Conservation (phyloP, 2,797 vertebrate species). For the Rhinophrynus dorsalis region DNA sequence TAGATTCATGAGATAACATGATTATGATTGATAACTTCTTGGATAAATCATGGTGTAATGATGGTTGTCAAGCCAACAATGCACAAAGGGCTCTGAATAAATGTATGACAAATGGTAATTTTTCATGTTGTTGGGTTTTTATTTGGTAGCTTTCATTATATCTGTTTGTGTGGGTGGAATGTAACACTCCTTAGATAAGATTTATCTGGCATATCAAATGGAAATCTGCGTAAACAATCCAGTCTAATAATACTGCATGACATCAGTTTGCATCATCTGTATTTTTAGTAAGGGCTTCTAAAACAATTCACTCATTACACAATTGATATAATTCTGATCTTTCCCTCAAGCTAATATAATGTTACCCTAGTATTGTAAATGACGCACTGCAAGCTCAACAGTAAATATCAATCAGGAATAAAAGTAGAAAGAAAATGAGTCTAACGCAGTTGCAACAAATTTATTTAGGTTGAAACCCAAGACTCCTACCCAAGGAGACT, state of each 20-base stretch:
- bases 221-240: neutral
- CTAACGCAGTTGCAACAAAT: no score
- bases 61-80: constrained; percentile 4
- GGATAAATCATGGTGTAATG: neutral
- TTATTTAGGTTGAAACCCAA: no score
- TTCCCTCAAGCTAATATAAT: neutral
- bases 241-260: neutral
- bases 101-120: neutral
- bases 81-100: neutral
- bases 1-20: neutral
- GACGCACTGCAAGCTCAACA: no score
- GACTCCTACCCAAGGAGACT: no score
- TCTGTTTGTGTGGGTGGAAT: neutral
- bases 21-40: constrained; percentile 3
- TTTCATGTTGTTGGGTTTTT: neutral
- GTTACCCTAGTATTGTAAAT: no score
- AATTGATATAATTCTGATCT: neutral
- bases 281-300: neutral
- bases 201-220: neutral
- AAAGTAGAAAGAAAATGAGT: no score
- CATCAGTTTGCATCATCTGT: neutral
- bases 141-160: neutral
- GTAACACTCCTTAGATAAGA: neutral
- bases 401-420: no score
- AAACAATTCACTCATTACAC: neutral